A percentile compares a stretch with the other conserved stretches of the same genome.
Conservation (phyloP, 2,888 invertebrate species). For the Sericinus montela region DNA sequence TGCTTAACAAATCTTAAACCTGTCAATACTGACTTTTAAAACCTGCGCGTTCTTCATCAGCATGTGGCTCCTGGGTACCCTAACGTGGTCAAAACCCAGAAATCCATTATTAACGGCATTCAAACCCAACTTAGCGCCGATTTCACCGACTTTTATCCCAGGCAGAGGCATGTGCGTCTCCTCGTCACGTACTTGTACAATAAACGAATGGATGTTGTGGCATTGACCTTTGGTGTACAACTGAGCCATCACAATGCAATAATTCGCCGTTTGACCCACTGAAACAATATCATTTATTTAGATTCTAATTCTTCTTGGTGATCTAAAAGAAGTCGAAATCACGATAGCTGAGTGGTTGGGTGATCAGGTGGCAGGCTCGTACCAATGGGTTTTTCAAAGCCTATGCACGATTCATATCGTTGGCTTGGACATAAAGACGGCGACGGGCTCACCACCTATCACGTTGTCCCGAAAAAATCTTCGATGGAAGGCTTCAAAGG, state of each 20-base stretch:
- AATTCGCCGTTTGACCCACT: constrained; percentile 97
- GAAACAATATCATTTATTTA: constrained; percentile 23
- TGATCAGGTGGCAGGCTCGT: too few relatives aligned
- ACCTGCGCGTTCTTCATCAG: constrained; percentile 96
- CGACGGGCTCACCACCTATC: too few relatives aligned
- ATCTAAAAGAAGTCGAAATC: too few relatives aligned
- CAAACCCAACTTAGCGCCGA: constrained; percentile 95
- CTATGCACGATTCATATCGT: too few relatives aligned
- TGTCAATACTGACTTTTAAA: constrained; percentile 58
- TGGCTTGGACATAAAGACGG: too few relatives aligned
- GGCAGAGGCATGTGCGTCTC: constrained; percentile 91
- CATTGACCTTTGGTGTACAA: constrained; percentile 89
- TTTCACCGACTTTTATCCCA: constrained; percentile 95
- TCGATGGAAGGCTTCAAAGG: too few relatives aligned
- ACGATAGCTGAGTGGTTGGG: too few relatives aligned
- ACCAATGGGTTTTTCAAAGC: too few relatives aligned
- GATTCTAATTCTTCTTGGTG: too few relatives aligned
- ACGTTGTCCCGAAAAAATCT: too few relatives aligned
- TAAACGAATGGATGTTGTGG: constrained; percentile 94
- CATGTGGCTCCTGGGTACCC: constrained; percentile 93
- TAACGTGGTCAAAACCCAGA: constrained; percentile 89
- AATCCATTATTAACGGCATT: constrained; percentile 95
- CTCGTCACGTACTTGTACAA: constrained; percentile 93
- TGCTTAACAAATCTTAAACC: too few relatives aligned
- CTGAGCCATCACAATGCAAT: constrained; percentile 95